Evolutionary conservation across 1,140 invertebrate genomes (phyloP), one percentile per base, ranked within the genome.

Genomic region (Aricia agestis): DNA sequence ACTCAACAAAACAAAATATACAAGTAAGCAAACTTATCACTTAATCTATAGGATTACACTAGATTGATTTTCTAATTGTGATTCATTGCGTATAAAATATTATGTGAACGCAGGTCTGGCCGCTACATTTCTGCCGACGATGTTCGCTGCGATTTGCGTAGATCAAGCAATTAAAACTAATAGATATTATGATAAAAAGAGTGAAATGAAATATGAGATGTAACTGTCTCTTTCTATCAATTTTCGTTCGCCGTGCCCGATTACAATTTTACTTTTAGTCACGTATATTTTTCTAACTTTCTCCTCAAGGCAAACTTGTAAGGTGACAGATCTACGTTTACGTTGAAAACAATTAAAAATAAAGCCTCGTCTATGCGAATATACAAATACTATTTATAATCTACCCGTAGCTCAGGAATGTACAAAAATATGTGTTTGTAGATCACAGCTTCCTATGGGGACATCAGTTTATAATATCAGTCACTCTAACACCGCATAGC

Each of bases 361-460:
- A 68, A 68, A 68, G 32, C 52, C 52, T 19, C 45, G 7, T 13
- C 25, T 58, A 58, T 41, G 58, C 45, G 5, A 52, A 52, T 52
- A 52, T 52, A 52, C 45, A 52, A 52, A 52, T 52, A 52, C 45
- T 52, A 52, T 52, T 52, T 52, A 52, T 52, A 19, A 68, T 25
- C 31, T 84, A 90, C 86, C 88, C 88, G 88, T 89, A 87, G 77
- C 75, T 77, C 79, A 89, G 86, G 88, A 90, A 90, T 90, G 88
- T 90, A 88, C 73, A 89, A 87, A 89, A 89, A 90, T 89, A 88
- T 85, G 82, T 19, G 59, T 63, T 63, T 25, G 10, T 63, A 11
- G 19, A 63, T 63, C 59, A 63, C 59, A 63, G 59, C 59, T 63
- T 11, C 6, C 59, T 63, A 19, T 18, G 59, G 59, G 59, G 59